Percentiles rank a stretch among this genome's conserved stretches.
Conservation (phyloP, 2,888 invertebrate species). For the Perdita meconis region DNA sequence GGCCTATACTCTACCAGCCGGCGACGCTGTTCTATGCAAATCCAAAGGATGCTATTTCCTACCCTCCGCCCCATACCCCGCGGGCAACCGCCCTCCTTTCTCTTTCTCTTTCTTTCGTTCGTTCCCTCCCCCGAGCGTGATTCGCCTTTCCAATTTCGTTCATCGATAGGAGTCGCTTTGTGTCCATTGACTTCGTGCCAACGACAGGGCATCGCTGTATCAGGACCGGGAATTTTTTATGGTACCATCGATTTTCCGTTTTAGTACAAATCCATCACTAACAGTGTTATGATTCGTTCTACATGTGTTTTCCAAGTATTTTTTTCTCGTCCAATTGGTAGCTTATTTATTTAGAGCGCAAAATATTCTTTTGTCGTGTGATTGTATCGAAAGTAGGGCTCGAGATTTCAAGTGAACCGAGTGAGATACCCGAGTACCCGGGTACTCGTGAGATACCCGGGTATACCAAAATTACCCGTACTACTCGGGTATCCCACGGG, state of each 20-base stretch:
- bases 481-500: no score
- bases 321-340: no score
- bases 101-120: constrained; percentile 28
- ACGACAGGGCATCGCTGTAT: not conserved
- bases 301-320: no score
- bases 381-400: no score
- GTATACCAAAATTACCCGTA: no score
- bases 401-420: no score
- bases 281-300: no score
- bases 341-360: no score
- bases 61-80: constrained; percentile 17
- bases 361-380: no score
- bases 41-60: constrained; percentile 53
- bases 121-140: constrained; percentile 21
- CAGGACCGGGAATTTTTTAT: constrained; percentile 2
- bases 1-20: constrained; percentile 56
- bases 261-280: no score
- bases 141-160: constrained; percentile 1
- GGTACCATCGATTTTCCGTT: not conserved
- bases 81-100: constrained; percentile 57
- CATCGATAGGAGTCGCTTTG: not conserved
- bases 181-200: constrained; percentile 28
- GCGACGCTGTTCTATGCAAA: constrained; percentile 70
- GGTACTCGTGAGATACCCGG: no score
- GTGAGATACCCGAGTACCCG: no score